phyloP scores from a whole-genome alignment of 1,140 invertebrate species.

The Drosophila triauraria region DNA sequence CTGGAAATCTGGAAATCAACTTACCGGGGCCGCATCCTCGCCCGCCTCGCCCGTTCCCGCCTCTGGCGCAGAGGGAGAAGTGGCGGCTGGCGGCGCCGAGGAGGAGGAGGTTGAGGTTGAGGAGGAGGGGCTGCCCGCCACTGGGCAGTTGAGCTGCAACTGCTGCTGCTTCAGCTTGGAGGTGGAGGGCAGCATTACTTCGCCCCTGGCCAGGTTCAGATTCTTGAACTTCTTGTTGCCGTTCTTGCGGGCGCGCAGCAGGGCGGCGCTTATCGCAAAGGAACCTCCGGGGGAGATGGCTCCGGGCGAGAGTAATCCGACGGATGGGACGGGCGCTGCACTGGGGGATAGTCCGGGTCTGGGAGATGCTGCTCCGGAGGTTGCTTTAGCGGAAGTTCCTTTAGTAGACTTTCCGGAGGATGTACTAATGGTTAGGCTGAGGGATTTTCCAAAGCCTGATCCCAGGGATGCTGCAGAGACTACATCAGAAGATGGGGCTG shows the following conservation, averaged over 20 bases:
- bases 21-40: constrained; percentile 75
- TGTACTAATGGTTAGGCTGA: constrained; percentile 2
- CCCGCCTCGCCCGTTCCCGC: constrained; percentile 29
- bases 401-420: constrained; percentile 4
- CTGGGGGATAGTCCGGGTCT: constrained; percentile 12
- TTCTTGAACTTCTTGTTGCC: constrained; percentile 83
- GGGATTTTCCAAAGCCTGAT: constrained; percentile 13
- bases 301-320: constrained; percentile 24
- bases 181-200: constrained; percentile 81
- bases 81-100: constrained; percentile 18
- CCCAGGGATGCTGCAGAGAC: constrained; percentile 1
- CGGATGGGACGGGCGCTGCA: constrained; percentile 12
- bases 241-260: constrained; percentile 69
- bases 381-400: constrained; percentile 20
- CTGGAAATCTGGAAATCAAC: constrained; percentile 59
- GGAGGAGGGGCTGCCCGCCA: constrained; percentile 24
- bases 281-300: constrained; percentile 26
- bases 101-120: constrained; percentile 3
- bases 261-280: constrained; percentile 52
- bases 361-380: constrained; percentile 9
- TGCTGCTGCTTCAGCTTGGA: constrained; percentile 78
- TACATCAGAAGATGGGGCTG: constrained; percentile 2
- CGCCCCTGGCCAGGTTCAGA: constrained; percentile 78
- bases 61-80: constrained; percentile 28
- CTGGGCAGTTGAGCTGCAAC: constrained; percentile 70